phyloP scores from a whole-genome alignment of 2,888 invertebrate species.

The Lasioglossum villosulum region DNA sequence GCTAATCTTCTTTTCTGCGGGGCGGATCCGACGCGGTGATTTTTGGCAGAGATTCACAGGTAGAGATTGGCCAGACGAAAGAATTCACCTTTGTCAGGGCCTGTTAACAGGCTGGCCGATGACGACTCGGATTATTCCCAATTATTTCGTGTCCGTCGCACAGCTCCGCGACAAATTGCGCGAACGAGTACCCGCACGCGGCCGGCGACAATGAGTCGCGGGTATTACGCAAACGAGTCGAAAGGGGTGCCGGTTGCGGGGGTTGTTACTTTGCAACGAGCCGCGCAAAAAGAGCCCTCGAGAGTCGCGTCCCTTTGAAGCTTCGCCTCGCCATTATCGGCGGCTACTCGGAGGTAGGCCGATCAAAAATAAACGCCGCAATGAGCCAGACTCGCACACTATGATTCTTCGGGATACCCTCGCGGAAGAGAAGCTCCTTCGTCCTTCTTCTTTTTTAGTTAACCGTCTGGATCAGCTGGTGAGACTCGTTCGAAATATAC shows the following conservation, averaged over 20 bases:
- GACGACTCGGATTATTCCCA: conserved; percentile 38
- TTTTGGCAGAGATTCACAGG: not conserved
- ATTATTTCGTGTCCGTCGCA: conserved; percentile 40
- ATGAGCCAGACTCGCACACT: conserved; percentile 14
- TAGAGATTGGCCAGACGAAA: not conserved
- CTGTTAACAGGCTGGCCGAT: conserved; percentile 4
- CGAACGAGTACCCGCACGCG: not conserved
- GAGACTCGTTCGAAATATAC: not conserved
- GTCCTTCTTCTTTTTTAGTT: not conserved
- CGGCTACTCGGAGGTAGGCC: conserved; percentile 36
- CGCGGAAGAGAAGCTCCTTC: conserved; percentile 27
- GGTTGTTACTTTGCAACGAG: conserved; percentile 46
- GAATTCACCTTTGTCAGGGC: not conserved
- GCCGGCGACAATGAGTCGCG: conserved; percentile 69
- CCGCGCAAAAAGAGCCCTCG: conserved; percentile 42
- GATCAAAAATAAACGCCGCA: conserved; percentile 69
- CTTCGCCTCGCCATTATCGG: conserved; percentile 60
- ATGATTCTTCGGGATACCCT: conserved; percentile 12
- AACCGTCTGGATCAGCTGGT: not conserved
- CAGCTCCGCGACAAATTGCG: conserved; percentile 20
- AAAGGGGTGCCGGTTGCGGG: not conserved
- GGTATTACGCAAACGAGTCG: conserved; percentile 68
- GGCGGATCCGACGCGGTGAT: too few species aligned
- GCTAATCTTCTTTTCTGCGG: not conserved
- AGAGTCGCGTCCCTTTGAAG: conserved; percentile 49